Conservation (phyloP, 2,888 invertebrate species). For the Vandiemenella viatica region DNA sequence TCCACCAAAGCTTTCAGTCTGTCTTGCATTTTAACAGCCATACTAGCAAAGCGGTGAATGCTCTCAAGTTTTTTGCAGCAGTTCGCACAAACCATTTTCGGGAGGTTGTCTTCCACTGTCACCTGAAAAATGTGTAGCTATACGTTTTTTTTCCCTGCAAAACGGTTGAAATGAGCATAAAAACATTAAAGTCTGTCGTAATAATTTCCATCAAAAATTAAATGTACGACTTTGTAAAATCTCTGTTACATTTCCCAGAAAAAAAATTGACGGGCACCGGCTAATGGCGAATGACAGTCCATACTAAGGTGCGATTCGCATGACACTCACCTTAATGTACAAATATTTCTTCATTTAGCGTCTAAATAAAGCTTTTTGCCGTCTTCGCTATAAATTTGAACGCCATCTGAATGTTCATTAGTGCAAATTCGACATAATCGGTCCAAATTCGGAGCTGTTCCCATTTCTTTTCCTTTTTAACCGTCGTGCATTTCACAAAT, state of each 20-base stretch:
- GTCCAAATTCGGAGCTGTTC: constrained; percentile 24
- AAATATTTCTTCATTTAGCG: constrained; percentile 53
- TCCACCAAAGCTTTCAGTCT: constrained; percentile 28
- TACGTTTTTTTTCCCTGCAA: too few species aligned
- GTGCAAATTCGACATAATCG: constrained; percentile 50
- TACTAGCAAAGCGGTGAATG: constrained; percentile 50
- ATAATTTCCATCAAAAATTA: too few species aligned
- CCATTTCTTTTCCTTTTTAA: constrained; percentile 15
- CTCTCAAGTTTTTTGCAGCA: constrained; percentile 48
- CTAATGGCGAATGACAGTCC: constrained; percentile 15
- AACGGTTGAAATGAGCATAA: too few species aligned
- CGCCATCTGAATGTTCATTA: constrained; percentile 37
- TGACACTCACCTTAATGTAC: constrained; percentile 47
- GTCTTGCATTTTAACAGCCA: constrained; percentile 46
- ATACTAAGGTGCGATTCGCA: too few species aligned
- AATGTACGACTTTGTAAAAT: too few species aligned
- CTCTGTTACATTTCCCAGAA: too few species aligned
- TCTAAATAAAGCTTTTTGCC: constrained; percentile 46
- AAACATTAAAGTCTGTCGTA: too few species aligned
- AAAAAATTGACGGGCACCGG: too few species aligned
- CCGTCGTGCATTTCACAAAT: constrained; percentile 11
- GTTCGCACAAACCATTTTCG: constrained; percentile 49
- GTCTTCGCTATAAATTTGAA: constrained; percentile 49
- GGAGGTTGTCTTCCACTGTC: constrained; percentile 46
- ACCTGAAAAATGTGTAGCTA: constrained; percentile 33